phyloP scores from a whole-genome alignment of 2,113 vertebrate species.

The Orientallactaga bullata region DNA sequence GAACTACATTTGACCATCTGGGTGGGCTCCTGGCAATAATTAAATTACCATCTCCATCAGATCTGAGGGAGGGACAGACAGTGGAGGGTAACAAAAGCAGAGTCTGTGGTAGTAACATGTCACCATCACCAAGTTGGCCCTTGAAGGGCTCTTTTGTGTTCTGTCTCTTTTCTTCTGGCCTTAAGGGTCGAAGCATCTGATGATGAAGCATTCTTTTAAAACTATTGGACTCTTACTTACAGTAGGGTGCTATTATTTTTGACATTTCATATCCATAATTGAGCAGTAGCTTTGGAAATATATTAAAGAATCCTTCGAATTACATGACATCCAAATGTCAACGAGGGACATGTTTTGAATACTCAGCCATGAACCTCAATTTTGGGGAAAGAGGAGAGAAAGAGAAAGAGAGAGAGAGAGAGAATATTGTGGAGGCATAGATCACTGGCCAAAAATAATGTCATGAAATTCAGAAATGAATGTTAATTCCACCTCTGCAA shows the following conservation, averaged over 20 bases:
- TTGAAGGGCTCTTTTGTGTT: not conserved
- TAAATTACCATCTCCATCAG: constrained; percentile 46
- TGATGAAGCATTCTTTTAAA: constrained; percentile 1
- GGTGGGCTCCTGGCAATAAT: constrained; percentile 53
- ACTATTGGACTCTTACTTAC: constrained; percentile 21
- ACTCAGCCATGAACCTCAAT: constrained; percentile 1
- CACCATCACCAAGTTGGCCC: not conserved
- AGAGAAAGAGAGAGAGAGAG: not conserved
- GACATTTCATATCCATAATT: constrained; percentile 52
- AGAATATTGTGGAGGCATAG: not conserved
- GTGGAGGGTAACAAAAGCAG: not conserved
- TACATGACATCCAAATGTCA: constrained; percentile 47
- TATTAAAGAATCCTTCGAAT: constrained; percentile 11
- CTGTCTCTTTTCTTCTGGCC: constrained; percentile 6
- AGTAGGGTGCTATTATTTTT: constrained; percentile 40
- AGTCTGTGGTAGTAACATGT: not conserved
- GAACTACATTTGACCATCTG: constrained; percentile 11
- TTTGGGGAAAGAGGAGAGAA: not conserved
- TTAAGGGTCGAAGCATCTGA: constrained; percentile 29
- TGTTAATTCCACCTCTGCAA: not conserved
- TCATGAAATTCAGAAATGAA: not conserved
- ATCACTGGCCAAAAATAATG: not conserved
- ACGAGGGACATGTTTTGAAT: constrained; percentile 49
- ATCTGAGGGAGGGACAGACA: constrained; percentile 21
- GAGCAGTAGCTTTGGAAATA: constrained; percentile 50